Conservation (phyloP, 2,113 vertebrate genomes). For the Rattus norvegicus region DNA sequence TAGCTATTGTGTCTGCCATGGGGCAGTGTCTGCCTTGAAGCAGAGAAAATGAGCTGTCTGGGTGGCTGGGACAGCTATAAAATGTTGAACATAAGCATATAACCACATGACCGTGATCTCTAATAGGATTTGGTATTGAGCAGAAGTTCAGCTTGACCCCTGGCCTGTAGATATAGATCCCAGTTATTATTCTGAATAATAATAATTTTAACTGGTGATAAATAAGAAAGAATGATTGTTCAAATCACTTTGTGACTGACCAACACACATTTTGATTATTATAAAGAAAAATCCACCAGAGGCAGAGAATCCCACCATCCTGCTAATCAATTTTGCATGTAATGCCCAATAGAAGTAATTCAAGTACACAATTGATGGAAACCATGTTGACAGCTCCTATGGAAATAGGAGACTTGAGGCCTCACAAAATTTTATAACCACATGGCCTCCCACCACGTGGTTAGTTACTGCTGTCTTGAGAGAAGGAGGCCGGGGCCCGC, state of each 20-base stretch:
- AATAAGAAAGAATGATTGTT: constrained; percentile 77
- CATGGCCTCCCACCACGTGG: constrained; percentile 6
- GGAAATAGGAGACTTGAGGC: constrained; percentile 52
- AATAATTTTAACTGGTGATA: constrained; percentile 84
- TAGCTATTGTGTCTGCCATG: constrained; percentile 68
- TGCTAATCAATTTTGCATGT: constrained; percentile 80
- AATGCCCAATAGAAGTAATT: constrained; percentile 80
- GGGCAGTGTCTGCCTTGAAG: constrained; percentile 71
- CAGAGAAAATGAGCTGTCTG: constrained; percentile 70
- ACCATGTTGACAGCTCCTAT: constrained; percentile 66
- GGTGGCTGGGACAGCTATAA: constrained; percentile 82
- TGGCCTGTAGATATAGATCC: constrained; percentile 82
- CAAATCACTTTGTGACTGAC: constrained; percentile 71
- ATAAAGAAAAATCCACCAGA: constrained; percentile 75
- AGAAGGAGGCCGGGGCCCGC: background rate
- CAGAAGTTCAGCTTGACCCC: constrained; percentile 84
- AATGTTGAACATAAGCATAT: constrained; percentile 86
- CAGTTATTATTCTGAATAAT: constrained; percentile 81
- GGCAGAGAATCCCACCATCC: constrained; percentile 65
- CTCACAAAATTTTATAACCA: constrained; percentile 58
- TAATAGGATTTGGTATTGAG: constrained; percentile 85
- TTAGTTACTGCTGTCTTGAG: background rate
- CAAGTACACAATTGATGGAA: constrained; percentile 67
- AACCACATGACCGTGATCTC: constrained; percentile 82
- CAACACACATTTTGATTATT: constrained; percentile 65